Base-by-base conservation (phyloP, 2,888 invertebrate genomes). In the Hydriomena furcata region DNA sequence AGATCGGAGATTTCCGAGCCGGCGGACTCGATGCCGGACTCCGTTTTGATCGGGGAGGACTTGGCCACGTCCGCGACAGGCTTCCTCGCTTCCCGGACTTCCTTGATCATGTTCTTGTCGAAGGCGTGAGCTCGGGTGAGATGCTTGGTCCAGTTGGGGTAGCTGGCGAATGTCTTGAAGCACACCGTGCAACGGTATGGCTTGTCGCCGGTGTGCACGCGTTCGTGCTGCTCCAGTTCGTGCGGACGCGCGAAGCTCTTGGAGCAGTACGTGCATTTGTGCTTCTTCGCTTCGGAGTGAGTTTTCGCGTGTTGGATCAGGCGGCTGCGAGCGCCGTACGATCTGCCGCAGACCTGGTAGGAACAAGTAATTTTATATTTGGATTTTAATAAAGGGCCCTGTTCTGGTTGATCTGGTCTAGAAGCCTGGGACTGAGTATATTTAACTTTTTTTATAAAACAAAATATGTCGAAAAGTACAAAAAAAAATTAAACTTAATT, bases 121-220 rank as follows among this genome's bases (percentile, higher is more conserved):
- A 76, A 62, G 1, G 77, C 72, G 52, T 89, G 89, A 52, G 82
- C 68, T 36, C 76, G 73, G 0, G 63, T 66, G 41, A 92, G 79
- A 64, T 93, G 93, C 66, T 93, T 93, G 55, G 81, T 71, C 83
- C 91, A 92, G 67, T 93, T 93, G 1, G 93, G 91, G 52, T 91
- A 87, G 61, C 84, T 89, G 24, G 91, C 88, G 66, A 93, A 93
- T 0, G 87, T 79, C 40, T 91, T 91, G 12, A 88, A 82, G 65
- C 93, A 93, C 42, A 82, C 82, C 13, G 84, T 82, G 69, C 93
- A 93, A 32, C 84, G 83, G 74, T 88, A 92, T 0, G 93, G 92
- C 31, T 87, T 82, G 35, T 79, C 78, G 1, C 92, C 92, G 0
- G 91, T 91, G 66, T 93, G 93, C 7, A 91, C 84, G 64, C 92